A percentile compares a stretch with the other conserved stretches of the same genome.
phyloP scores from a whole-genome alignment of 2,113 vertebrate genomes.

The Dasyurus viverrinus region DNA sequence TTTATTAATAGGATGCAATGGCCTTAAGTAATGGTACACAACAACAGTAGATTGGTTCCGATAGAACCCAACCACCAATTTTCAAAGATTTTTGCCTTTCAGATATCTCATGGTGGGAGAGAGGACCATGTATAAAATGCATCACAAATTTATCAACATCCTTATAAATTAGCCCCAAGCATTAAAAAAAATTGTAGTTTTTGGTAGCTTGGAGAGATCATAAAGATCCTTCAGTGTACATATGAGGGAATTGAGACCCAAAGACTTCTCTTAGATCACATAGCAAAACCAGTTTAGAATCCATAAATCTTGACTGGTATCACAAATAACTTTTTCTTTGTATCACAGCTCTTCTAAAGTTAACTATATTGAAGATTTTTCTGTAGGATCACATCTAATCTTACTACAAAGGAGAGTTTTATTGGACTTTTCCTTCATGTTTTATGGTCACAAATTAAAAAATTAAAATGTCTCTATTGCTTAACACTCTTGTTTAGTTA shows the following conservation, averaged over 20 bases:
- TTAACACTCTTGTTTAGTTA: not conserved
- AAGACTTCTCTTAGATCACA: not conserved
- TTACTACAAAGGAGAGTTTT: not conserved
- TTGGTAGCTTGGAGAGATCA: not conserved
- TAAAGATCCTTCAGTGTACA: not conserved
- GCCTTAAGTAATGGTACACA: not conserved
- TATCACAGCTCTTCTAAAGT: not conserved
- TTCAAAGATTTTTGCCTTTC: not conserved
- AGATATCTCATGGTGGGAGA: not conserved
- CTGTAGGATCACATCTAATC: not conserved
- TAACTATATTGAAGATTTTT: not conserved
- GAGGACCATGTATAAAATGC: not conserved
- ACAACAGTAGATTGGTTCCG: not conserved
- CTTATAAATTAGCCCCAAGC: not conserved
- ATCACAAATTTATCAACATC: not conserved
- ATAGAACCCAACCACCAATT: not conserved
- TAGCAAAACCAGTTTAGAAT: not conserved
- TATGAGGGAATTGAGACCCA: not conserved
- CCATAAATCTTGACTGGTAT: not conserved
- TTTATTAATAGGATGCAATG: conserved; percentile 24
- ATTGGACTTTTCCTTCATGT: not conserved
- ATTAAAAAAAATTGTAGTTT: not conserved
- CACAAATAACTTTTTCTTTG: not conserved
- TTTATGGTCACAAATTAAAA: not conserved
- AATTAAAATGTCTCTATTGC: not conserved